Evolutionary conservation across 2,888 invertebrate genomes (phyloP).

Genomic region (Halocaridina rubra): DNA sequence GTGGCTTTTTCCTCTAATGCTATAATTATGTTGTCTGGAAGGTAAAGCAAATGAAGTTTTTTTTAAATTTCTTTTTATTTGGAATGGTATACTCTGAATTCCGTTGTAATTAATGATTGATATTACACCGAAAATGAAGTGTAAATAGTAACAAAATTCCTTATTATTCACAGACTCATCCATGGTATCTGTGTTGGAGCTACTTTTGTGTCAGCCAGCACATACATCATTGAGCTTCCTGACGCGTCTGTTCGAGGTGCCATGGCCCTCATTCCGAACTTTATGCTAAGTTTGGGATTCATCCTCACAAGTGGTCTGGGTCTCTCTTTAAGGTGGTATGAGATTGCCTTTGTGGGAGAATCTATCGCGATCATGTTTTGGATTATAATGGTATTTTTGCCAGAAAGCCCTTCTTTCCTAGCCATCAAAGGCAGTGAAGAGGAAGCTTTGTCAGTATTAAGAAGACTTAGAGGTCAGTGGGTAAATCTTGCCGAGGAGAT

Average conservation of each 20-base stretch:
- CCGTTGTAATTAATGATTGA: not conserved
- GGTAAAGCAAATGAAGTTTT: not conserved
- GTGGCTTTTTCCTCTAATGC: slow-evolving; percentile 25
- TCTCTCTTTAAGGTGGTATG: slow-evolving; percentile 20
- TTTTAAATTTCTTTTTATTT: not conserved
- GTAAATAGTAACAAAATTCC: no score
- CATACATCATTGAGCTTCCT: slow-evolving; percentile 34
- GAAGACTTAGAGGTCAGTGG: not conserved
- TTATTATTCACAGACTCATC: slow-evolving; percentile 25
- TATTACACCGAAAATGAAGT: no score
- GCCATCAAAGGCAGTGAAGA: not conserved
- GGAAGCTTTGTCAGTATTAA: slow-evolving; percentile 6
- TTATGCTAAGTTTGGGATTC: slow-evolving; percentile 10
- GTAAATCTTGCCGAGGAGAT: not conserved
- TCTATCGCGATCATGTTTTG: not conserved
- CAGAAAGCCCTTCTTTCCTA: slow-evolving; percentile 33
- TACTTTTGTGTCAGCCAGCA: slow-evolving; percentile 28
- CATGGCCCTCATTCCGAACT: slow-evolving; percentile 14
- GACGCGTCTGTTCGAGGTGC: slow-evolving; percentile 23
- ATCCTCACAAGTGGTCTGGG: slow-evolving; percentile 18
- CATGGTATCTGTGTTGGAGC: slow-evolving; percentile 32
- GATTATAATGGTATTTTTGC: not conserved
- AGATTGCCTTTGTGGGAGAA: slow-evolving; percentile 24
- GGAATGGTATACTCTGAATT: not conserved
- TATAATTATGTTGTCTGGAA: slow-evolving; percentile 1